Conservation (phyloP, 2,888 invertebrate genomes). For the Callyntrura guangdongensis region DNA sequence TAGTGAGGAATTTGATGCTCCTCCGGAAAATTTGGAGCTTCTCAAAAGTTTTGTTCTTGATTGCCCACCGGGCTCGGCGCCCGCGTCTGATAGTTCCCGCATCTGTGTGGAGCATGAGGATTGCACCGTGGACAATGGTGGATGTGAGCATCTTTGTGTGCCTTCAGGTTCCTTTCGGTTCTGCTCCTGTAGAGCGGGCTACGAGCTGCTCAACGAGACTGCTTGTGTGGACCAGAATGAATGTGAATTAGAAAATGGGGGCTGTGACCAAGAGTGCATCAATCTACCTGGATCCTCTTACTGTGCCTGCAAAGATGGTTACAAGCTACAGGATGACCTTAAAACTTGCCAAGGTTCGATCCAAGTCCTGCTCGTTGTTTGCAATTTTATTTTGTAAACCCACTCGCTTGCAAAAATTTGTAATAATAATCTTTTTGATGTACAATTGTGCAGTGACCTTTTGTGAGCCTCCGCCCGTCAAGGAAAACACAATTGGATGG, state of each 20-base stretch:
- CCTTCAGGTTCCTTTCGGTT: slow-evolving; percentile 87
- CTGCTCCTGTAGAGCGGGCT: slow-evolving; percentile 87
- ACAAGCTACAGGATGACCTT: slow-evolving; percentile 86
- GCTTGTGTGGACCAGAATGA: slow-evolving; percentile 89
- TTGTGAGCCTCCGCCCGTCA: slow-evolving; percentile 83
- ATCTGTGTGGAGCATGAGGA: slow-evolving; percentile 85
- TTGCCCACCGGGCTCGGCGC: slow-evolving; percentile 86
- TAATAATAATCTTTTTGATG: not conserved
- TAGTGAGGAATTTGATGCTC: slow-evolving; percentile 60
- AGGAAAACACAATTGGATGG: slow-evolving; percentile 83
- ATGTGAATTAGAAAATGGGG: slow-evolving; percentile 88
- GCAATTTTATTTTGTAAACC: not conserved
- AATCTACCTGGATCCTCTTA: slow-evolving; percentile 86
- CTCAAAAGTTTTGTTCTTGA: slow-evolving; percentile 72
- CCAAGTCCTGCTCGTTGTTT: too few relatives aligned
- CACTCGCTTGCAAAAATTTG: not conserved
- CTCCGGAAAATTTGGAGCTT: slow-evolving; percentile 81
- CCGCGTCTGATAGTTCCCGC: slow-evolving; percentile 84
- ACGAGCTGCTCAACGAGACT: slow-evolving; percentile 86
- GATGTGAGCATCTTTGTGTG: slow-evolving; percentile 88
- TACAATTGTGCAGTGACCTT: slow-evolving; percentile 76
- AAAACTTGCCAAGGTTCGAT: slow-evolving; percentile 85
- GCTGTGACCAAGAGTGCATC: slow-evolving; percentile 88
- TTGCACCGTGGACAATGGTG: slow-evolving; percentile 87
- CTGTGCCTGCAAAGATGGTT: slow-evolving; percentile 89